Evolutionary conservation across 2,113 vertebrate species (phyloP).

Genomic region (Thunnus thynnus): DNA sequence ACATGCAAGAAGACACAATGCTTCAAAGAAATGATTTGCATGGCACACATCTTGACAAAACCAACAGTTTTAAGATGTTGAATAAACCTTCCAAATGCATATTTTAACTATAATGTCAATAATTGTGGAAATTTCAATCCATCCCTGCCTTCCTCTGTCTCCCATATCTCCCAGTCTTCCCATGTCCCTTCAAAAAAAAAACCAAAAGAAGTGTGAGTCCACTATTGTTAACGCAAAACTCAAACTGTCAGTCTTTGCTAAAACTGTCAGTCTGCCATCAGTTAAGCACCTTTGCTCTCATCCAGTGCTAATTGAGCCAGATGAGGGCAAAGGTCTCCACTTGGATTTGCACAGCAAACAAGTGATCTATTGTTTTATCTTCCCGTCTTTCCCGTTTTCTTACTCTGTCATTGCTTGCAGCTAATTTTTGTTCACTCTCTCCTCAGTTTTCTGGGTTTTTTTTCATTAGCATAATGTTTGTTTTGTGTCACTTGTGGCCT

Average conservation of each 20-base stretch:
- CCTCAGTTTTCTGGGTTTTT: not conserved
- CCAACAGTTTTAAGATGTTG: not conserved
- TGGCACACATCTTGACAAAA: not conserved
- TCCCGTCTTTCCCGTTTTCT: not conserved
- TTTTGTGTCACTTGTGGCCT: not conserved
- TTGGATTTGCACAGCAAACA: constrained; percentile 45
- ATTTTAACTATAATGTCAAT: not conserved
- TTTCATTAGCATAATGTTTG: not conserved
- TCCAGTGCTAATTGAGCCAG: not conserved
- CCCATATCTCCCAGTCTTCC: too few species aligned
- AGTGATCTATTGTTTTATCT: constrained; percentile 16
- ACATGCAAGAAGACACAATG: not conserved
- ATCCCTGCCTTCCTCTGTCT: too few species aligned
- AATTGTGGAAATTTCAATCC: too few species aligned
- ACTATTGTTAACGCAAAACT: not conserved
- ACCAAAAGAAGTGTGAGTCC: too few species aligned
- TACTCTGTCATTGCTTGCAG: too few species aligned
- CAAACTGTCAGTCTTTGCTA: not conserved
- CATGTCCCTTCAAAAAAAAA: not conserved
- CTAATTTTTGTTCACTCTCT: not conserved
- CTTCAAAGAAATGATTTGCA: not conserved
- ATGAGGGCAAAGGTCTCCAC: constrained; percentile 47
- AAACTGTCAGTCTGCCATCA: too few species aligned
- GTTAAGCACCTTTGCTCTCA: too few species aligned
- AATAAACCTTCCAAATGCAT: not conserved